Evolutionary conservation across 1,140 invertebrate species (phyloP).

Genomic region (Drosophila micromelanica): DNA sequence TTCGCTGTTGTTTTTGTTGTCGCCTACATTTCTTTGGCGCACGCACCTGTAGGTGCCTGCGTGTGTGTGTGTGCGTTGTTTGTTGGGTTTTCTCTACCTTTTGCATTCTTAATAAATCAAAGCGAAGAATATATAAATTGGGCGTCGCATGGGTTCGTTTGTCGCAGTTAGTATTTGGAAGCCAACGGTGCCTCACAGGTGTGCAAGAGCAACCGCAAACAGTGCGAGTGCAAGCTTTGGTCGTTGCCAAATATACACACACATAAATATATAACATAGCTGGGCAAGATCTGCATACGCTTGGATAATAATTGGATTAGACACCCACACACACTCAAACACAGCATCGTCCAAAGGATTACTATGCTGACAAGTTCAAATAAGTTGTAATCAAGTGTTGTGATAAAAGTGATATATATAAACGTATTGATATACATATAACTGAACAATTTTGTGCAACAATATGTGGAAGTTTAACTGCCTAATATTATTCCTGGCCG

Average conservation of each 20-base stretch:
- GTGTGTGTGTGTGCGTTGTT: slow-evolving; percentile 31
- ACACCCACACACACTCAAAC: slow-evolving; percentile 12
- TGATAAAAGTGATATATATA: slow-evolving; percentile 47
- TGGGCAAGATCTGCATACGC: background rate
- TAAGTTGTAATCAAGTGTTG: slow-evolving; percentile 28
- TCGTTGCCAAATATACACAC: slow-evolving; percentile 16
- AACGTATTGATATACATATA: slow-evolving; percentile 30
- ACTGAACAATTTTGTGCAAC: slow-evolving; percentile 42
- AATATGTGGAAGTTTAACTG: slow-evolving; percentile 63
- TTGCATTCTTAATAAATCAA: slow-evolving; percentile 85
- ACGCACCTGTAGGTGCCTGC: slow-evolving; percentile 52
- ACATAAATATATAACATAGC: background rate
- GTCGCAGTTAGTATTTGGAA: slow-evolving; percentile 84
- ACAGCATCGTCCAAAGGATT: slow-evolving; percentile 26
- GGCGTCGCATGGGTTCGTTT: slow-evolving; percentile 62
- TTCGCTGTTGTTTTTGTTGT: slow-evolving; percentile 50
- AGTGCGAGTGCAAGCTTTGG: slow-evolving; percentile 83
- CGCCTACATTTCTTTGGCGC: slow-evolving; percentile 58
- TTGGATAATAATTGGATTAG: slow-evolving; percentile 74
- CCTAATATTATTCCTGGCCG: slow-evolving; percentile 53
- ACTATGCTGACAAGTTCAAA: slow-evolving; percentile 2
- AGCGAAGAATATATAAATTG: slow-evolving; percentile 85
- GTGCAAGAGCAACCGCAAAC: slow-evolving; percentile 49
- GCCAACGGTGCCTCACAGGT: slow-evolving; percentile 84
- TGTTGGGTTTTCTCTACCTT: slow-evolving; percentile 72